Base-by-base conservation (phyloP, 2,113 vertebrate species). In the Dasyornis broadbenti region DNA sequence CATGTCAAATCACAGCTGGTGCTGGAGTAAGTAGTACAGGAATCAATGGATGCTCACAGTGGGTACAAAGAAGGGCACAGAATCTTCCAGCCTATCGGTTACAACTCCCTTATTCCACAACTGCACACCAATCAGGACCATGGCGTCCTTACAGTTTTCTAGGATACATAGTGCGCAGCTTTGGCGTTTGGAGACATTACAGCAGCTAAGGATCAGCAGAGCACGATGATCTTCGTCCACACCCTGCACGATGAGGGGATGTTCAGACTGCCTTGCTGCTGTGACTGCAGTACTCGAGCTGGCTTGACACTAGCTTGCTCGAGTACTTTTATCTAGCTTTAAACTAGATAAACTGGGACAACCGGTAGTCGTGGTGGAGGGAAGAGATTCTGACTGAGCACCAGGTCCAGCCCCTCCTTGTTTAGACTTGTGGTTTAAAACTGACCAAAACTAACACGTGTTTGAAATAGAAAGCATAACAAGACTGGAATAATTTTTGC, bases 101-200 rank as follows among this genome's bases (percentile, higher is more conserved):
- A 20, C 50, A 60, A 0, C 26, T 77, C 35, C 35, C 15, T 50
- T 59, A 22, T 35, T 77, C 33, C 7, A 3, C 50, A 60, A 1
- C 13, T 30, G 7, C 9, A 6, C 11, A 6, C 28, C 28, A 2
- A 0, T 45, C 5, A 11, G 47, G 39, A 26, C 27, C 20, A 2
- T 3, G 21, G 6, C 27, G 12, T 40, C 49, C 44, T 56, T 39
- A 21, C 15, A 26, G 1, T 40, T 57, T 57, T 42, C 7, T 39
- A 12, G 47, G 16, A 26, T 50, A 13, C 3, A 0, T 3, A 7
- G 23, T 82, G 61, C 42, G 18, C 40, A 21, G 17, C 53, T 76
- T 31, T 79, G 77, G 27, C 50, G 21, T 59, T 35, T 14, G n/a
- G 49, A 77, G 30, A 30, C 23, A 0, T 24, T 26, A 24, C 5